Conservation (phyloP, 2,113 vertebrate genomes). For the Tragelaphus scriptus region DNA sequence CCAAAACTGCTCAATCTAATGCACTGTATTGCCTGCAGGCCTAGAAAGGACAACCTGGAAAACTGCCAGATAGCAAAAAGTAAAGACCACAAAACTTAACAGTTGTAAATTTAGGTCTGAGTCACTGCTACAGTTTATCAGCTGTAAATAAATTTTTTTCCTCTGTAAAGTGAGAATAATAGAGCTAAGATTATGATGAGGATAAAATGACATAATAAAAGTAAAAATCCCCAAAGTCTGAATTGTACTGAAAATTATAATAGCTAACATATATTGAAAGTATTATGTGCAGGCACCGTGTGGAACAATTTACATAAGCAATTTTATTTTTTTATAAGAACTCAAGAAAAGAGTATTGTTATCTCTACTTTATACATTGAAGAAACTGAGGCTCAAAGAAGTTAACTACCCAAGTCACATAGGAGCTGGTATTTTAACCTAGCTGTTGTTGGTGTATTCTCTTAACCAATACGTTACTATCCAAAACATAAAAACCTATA, state of each 20-base stretch:
- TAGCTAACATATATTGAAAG: neutral
- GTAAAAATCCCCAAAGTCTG: neutral
- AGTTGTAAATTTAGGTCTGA: neutral
- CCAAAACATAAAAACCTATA: neutral
- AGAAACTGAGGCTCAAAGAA: neutral
- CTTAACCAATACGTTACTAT: neutral
- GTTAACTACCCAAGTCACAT: neutral
- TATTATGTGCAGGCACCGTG: neutral
- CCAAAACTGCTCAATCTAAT: neutral
- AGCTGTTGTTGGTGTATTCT: neutral
- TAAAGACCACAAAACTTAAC: neutral
- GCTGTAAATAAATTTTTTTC: neutral
- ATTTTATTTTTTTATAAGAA: constrained; percentile 17
- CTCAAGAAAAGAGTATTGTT: neutral
- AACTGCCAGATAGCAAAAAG: neutral
- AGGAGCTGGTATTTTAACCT: neutral
- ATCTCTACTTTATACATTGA: neutral
- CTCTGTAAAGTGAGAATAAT: neutral
- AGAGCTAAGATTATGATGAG: neutral
- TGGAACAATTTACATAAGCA: neutral
- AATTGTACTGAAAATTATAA: neutral
- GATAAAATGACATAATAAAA: neutral
- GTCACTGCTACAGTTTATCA: neutral
- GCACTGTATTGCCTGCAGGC: neutral
- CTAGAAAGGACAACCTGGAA: neutral